These are phyloP conservation scores for Pogonocichla stellata DNA, from an alignment of 2,113 vertebrate species.

Conservation along the genomic window DNA sequence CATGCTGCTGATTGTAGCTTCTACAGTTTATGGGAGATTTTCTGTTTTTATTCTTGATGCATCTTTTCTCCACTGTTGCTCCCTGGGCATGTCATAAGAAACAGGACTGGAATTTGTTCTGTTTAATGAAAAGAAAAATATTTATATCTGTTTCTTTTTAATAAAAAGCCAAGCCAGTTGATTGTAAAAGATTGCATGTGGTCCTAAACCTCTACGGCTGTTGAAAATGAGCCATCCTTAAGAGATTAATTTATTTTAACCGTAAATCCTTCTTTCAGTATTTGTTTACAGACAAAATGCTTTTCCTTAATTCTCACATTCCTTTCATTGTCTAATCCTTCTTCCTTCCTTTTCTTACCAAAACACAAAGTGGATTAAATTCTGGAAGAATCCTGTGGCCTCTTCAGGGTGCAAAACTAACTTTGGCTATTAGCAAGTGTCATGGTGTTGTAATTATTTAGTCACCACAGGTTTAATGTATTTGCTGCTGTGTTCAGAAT, in stretches of 20 bases:
- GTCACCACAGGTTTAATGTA: background rate
- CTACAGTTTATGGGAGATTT: background rate
- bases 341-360: constrained; percentile 33
- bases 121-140: constrained; percentile 67
- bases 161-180: constrained; percentile 27
- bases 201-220: background rate
- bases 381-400: background rate
- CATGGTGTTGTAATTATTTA: background rate
- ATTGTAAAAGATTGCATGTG: constrained; percentile 44
- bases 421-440: background rate
- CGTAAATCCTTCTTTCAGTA: constrained; percentile 41
- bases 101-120: constrained; percentile 40
- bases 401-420: constrained; percentile 32
- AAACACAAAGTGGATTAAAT: constrained; percentile 17
- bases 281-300: constrained; percentile 41
- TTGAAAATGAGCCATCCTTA: constrained; percentile 50
- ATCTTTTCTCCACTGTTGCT: background rate
- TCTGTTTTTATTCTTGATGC: background rate
- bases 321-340: constrained; percentile 48
- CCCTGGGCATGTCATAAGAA: constrained; percentile 1
- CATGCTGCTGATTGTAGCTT: background rate
- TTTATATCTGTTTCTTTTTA: constrained; percentile 63
- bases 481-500: background rate
- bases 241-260: constrained; percentile 46
- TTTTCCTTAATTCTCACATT: constrained; percentile 55